phyloP scores from a whole-genome alignment of 2,797 vertebrate genomes.

The Semotilus atromaculatus region DNA sequence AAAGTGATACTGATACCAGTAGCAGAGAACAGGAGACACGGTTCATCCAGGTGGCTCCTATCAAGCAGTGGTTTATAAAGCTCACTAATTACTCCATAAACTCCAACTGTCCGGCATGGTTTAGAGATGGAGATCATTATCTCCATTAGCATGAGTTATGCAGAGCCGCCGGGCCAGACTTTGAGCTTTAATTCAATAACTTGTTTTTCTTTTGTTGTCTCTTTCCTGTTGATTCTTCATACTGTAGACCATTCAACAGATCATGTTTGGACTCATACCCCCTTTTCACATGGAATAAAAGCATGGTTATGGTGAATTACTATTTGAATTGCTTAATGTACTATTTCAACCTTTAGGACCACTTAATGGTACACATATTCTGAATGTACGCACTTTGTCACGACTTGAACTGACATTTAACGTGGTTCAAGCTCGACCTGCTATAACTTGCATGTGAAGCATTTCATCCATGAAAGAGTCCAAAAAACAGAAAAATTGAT shows the following conservation, averaged over 20 bases:
- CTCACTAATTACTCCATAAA: conserved; percentile 52
- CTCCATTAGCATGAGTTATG: conserved; percentile 36
- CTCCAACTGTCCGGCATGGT: conserved; percentile 15
- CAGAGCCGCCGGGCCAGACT: not conserved
- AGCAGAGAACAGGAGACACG: not conserved
- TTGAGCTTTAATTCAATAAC: conserved; percentile 3
- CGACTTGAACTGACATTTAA: not conserved
- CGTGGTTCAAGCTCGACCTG: not conserved
- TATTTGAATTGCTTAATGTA: not conserved
- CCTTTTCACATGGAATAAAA: not conserved
- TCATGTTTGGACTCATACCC: not conserved
- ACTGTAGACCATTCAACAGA: not conserved
- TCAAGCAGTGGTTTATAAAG: conserved; percentile 47
- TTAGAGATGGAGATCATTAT: conserved; percentile 35
- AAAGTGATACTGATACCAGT: not conserved
- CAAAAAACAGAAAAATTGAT: not conserved
- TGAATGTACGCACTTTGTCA: not conserved
- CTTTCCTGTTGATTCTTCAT: conserved; percentile 15
- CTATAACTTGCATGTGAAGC: not conserved
- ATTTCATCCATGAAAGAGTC: not conserved
- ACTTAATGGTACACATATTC: not conserved
- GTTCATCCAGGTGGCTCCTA: conserved; percentile 44
- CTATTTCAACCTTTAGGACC: not conserved
- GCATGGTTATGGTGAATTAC: not conserved
- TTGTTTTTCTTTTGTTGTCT: not conserved